Conservation (phyloP, 1,140 invertebrate species). For the Drosophila ficusphila region DNA sequence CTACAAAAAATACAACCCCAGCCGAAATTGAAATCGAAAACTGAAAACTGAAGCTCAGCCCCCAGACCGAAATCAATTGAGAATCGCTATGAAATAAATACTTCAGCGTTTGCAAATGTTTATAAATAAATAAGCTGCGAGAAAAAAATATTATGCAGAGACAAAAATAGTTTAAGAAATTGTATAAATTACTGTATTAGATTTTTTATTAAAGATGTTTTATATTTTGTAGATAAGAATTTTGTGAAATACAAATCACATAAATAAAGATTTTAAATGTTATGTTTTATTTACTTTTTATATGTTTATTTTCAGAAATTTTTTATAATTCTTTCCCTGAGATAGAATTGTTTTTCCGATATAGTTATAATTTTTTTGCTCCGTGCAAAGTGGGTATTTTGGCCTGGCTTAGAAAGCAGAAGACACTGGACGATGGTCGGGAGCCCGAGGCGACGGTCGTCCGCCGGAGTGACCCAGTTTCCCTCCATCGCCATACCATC, state of each 20-base stretch:
- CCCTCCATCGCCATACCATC: conserved; percentile 31
- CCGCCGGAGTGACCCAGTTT: conserved; percentile 64
- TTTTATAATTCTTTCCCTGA: too few species aligned
- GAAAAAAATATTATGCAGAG: conserved; percentile 13
- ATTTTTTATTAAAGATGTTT: not conserved
- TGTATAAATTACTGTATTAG: too few species aligned
- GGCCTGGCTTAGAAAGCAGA: conserved; percentile 70
- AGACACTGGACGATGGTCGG: conserved; percentile 43
- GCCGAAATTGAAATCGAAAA: conserved; percentile 42
- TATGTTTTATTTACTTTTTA: too few species aligned
- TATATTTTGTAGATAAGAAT: not conserved
- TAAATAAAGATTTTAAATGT: too few species aligned
- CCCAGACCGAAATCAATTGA: conserved; percentile 67
- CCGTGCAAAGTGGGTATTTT: conserved; percentile 10
- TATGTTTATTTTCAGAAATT: not conserved
- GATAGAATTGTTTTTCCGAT: too few species aligned
- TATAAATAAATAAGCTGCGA: conserved; percentile 52
- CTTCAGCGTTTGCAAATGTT: conserved; percentile 39
- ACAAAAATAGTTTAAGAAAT: not conserved
- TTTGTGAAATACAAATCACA: too few species aligned
- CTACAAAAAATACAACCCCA: conserved; percentile 25
- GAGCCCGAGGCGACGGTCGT: conserved; percentile 38
- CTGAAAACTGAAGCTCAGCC: conserved; percentile 26
- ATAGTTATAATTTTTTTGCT: not conserved
- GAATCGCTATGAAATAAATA: conserved; percentile 72